phyloP scores from a whole-genome alignment of 1,140 invertebrate genomes.

The Oncopeltus fasciatus region DNA sequence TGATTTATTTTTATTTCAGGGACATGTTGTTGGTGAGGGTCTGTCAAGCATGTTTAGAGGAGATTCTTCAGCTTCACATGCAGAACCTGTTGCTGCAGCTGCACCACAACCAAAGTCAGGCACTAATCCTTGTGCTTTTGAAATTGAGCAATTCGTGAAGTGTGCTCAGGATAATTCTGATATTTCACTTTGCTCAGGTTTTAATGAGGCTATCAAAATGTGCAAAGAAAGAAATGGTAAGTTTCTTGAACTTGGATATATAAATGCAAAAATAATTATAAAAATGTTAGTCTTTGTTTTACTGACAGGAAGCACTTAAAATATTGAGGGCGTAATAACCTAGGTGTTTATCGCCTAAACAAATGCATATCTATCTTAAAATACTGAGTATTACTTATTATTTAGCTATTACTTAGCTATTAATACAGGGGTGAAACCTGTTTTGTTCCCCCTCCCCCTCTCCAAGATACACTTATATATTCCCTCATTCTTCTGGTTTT shows the following conservation, averaged over 20 bases:
- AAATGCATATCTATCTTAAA: too few relatives aligned
- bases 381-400: too few relatives aligned
- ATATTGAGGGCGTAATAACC: too few relatives aligned
- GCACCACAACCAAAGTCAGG: conserved; percentile 28
- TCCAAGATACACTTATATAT: too few relatives aligned
- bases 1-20: conserved; percentile 36
- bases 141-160: conserved; percentile 76
- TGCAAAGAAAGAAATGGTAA: conserved; percentile 51
- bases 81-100: conserved; percentile 27
- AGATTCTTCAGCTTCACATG: conserved; percentile 25
- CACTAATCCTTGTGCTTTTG: conserved; percentile 63
- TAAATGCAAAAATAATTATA: too few relatives aligned
- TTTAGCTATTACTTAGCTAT: too few relatives aligned
- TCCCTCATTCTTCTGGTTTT: too few relatives aligned
- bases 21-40: conserved; percentile 71
- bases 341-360: too few relatives aligned
- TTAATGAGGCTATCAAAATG: conserved; percentile 82
- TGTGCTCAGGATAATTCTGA: conserved; percentile 75
- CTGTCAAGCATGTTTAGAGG: conserved; percentile 61
- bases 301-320: too few relatives aligned
- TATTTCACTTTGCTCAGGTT: conserved; percentile 73
- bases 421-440: too few relatives aligned
- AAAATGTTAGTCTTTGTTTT: too few relatives aligned
- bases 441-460: too few relatives aligned
- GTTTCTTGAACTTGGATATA: conserved; percentile 18